Evolutionary conservation across 2,888 invertebrate species (phyloP).

Genomic region (Chrysolina americana): DNA sequence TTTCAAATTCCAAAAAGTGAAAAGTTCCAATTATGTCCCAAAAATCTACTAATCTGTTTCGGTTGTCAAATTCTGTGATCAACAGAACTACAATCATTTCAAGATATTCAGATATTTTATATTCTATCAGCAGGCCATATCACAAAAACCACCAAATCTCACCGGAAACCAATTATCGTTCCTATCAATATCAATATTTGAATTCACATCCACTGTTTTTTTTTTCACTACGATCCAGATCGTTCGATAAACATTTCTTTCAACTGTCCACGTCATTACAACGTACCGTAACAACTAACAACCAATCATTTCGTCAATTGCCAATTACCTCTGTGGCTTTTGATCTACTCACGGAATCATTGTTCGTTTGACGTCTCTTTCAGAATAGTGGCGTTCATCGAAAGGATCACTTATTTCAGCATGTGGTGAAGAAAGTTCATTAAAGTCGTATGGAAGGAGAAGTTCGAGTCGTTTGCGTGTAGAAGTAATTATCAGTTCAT

Average conservation of each 20-base stretch:
- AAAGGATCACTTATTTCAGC: not conserved
- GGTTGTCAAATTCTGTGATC: too few species aligned
- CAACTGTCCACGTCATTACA: not conserved
- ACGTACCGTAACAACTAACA: not conserved
- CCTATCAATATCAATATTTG: not conserved
- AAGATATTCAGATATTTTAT: too few species aligned
- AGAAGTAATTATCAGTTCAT: too few species aligned
- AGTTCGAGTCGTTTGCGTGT: too few species aligned
- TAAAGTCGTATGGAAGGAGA: too few species aligned
- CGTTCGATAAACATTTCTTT: not conserved
- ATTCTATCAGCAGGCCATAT: too few species aligned
- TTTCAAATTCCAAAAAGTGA: too few species aligned
- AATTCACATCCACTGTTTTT: not conserved
- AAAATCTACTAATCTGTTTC: too few species aligned
- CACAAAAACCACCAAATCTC: not conserved
- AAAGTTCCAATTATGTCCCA: too few species aligned
- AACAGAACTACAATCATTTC: too few species aligned
- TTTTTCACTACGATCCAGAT: not conserved
- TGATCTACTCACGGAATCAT: constrained; percentile 10
- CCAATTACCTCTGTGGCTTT: constrained; percentile 10
- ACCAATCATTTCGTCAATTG: constrained; percentile 4
- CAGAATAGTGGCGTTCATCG: not conserved
- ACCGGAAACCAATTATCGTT: not conserved
- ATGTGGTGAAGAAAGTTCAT: not conserved
- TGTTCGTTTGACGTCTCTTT: constrained; percentile 1